Conservation (phyloP, 2,797 vertebrate genomes). For the Pseudochaenichthys georgianus region DNA sequence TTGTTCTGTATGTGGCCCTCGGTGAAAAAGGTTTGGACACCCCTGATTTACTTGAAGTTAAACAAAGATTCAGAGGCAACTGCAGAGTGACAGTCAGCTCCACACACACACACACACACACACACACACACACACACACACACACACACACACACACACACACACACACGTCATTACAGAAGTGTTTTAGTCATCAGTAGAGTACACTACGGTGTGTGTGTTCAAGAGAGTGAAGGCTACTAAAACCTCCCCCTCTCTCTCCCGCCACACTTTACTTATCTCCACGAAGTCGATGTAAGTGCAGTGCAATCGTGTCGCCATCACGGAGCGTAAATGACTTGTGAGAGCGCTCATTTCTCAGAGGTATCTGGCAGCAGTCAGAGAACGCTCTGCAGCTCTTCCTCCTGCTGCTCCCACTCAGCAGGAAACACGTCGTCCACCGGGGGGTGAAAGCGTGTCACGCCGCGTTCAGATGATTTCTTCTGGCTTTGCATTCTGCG, state of each 20-base stretch:
- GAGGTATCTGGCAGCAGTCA: slow-evolving; percentile 45
- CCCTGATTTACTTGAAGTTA: too few relatives aligned
- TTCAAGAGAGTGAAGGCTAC: slow-evolving; percentile 35
- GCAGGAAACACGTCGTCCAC: slow-evolving; percentile 9
- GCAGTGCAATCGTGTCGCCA: slow-evolving; percentile 49
- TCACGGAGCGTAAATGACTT: slow-evolving; percentile 63
- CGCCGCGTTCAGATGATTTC: slow-evolving; percentile 5
- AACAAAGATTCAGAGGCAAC: too few relatives aligned
- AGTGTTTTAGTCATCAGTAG: slow-evolving; percentile 52
- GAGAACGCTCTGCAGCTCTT: slow-evolving; percentile 31
- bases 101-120: too few relatives aligned
- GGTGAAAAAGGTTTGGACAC: too few relatives aligned
- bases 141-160: too few relatives aligned
- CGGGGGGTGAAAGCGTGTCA: slow-evolving; percentile 7
- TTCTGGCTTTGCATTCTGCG: neutral
- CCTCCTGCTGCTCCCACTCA: slow-evolving; percentile 6
- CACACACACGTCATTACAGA: slow-evolving; percentile 5
- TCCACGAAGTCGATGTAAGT: slow-evolving; percentile 65
- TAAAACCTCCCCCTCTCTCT: slow-evolving; percentile 43
- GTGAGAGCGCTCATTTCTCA: slow-evolving; percentile 69
- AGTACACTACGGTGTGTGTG: slow-evolving; percentile 16
- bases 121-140: too few relatives aligned
- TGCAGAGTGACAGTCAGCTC: too few relatives aligned
- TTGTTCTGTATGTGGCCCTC: too few relatives aligned
- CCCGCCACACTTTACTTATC: slow-evolving; percentile 59